Percentiles rank a stretch among this genome's conserved stretches.
Evolutionary conservation across 2,888 invertebrate genomes (phyloP).

Genomic region (Drosophila formosana): DNA sequence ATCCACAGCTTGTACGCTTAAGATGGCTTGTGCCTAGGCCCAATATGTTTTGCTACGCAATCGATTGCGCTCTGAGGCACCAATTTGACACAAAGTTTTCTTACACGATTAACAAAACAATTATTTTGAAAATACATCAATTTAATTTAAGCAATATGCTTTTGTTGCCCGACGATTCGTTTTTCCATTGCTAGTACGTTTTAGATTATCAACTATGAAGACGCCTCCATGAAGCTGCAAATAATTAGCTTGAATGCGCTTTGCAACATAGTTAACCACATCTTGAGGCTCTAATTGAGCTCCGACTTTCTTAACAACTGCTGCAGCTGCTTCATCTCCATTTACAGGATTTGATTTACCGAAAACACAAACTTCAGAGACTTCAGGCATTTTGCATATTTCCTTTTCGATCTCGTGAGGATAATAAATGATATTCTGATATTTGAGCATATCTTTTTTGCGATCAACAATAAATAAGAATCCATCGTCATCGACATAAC

Average conservation of each 20-base stretch:
- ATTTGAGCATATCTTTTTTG: slow-evolving; percentile 72
- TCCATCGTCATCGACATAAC: slow-evolving; percentile 77
- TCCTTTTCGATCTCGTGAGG: slow-evolving; percentile 74
- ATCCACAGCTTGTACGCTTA: too few relatives aligned
- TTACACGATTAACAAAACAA: slow-evolving; percentile 45
- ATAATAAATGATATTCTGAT: slow-evolving; percentile 63
- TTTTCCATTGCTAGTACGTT: background rate
- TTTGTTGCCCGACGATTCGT: slow-evolving; percentile 3
- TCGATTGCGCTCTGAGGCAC: too few relatives aligned
- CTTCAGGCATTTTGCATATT: slow-evolving; percentile 61
- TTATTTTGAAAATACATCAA: too few relatives aligned
- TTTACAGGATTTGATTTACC: background rate
- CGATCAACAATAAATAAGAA: slow-evolving; percentile 71
- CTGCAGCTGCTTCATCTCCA: background rate
- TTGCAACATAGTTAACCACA: slow-evolving; percentile 43
- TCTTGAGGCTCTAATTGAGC: slow-evolving; percentile 32
- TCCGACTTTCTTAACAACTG: background rate
- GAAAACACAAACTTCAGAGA: slow-evolving; percentile 70
- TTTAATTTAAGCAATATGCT: slow-evolving; percentile 6
- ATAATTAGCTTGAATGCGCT: slow-evolving; percentile 9
- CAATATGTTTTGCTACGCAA: too few relatives aligned
- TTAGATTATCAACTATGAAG: slow-evolving; percentile 3
- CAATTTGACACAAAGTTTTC: too few relatives aligned
- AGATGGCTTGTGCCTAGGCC: too few relatives aligned
- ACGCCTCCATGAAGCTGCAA: background rate